Conservation (phyloP, 2,888 invertebrate genomes). For the Thalpophila matura region DNA sequence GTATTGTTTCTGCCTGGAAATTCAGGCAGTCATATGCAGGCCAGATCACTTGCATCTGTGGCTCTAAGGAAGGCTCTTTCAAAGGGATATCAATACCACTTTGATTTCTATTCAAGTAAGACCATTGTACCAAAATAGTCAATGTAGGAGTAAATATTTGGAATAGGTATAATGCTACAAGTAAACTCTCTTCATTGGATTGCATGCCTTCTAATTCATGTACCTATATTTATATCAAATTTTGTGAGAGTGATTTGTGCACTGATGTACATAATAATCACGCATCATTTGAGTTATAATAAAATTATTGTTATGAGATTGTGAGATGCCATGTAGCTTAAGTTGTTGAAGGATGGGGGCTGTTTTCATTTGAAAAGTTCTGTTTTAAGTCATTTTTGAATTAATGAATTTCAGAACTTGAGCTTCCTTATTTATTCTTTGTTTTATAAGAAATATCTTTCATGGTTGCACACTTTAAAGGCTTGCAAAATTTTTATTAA, state of each 20-base stretch:
- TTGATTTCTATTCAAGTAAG: conserved; percentile 96
- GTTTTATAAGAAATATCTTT: no score
- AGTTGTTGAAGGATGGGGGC: no score
- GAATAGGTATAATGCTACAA: neutral
- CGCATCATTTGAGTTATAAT: neutral
- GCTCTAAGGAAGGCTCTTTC: conserved; percentile 96
- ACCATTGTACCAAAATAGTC: no score
- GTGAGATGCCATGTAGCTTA: no score
- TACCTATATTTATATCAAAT: conserved; percentile 4
- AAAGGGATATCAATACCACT: conserved; percentile 93
- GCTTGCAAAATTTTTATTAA: no score
- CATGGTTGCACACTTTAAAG: no score
- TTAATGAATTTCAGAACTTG: no score
- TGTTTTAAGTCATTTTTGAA: no score
- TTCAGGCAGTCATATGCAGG: conserved; percentile 98
- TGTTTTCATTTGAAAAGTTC: no score
- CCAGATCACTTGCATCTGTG: conserved; percentile 97
- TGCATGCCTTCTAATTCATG: neutral
- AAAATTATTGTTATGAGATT: neutral
- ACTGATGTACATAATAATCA: neutral
- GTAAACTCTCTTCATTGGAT: neutral
- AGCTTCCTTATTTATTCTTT: no score
- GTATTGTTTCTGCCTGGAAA: conserved; percentile 99
- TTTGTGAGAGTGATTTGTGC: neutral
- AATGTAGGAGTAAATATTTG: neutral